Conservation (phyloP, 2,797 vertebrate genomes). For the Ambastaia sidthimunki region DNA sequence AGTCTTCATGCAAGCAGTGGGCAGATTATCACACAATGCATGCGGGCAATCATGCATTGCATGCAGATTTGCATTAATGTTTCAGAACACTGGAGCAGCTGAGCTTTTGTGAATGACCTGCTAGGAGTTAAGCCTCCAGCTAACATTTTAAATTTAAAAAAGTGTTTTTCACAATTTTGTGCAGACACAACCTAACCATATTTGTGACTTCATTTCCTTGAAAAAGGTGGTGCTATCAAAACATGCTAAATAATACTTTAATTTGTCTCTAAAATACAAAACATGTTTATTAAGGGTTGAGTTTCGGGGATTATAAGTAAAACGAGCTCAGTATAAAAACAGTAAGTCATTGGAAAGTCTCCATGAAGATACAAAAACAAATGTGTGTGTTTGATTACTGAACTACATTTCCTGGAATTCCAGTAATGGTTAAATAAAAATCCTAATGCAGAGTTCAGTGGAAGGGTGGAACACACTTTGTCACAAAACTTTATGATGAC, state of each 20-base stretch:
- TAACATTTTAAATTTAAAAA: too few relatives aligned
- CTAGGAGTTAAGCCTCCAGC: background rate
- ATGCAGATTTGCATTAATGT: slow-evolving; percentile 38
- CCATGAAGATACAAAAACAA: background rate
- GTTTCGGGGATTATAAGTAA: background rate
- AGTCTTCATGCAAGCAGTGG: background rate
- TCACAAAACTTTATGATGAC: background rate
- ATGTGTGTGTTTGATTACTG: background rate
- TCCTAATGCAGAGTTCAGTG: too few relatives aligned
- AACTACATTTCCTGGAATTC: background rate
- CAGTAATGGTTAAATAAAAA: background rate
- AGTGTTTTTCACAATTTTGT: background rate
- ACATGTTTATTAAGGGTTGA: background rate
- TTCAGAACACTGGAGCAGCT: background rate
- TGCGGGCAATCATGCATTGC: slow-evolving; percentile 21
- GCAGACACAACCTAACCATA: background rate
- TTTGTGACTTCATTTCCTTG: background rate
- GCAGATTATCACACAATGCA: slow-evolving; percentile 14
- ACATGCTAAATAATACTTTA: too few relatives aligned
- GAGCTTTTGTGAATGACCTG: background rate
- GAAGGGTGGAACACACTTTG: background rate
- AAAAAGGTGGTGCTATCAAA: too few relatives aligned
- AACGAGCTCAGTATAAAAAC: background rate
- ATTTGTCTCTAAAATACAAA: too few relatives aligned
- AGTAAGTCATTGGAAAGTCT: background rate